Conservation (phyloP, 2,888 invertebrate genomes). For the Drosophila paramelanica region DNA sequence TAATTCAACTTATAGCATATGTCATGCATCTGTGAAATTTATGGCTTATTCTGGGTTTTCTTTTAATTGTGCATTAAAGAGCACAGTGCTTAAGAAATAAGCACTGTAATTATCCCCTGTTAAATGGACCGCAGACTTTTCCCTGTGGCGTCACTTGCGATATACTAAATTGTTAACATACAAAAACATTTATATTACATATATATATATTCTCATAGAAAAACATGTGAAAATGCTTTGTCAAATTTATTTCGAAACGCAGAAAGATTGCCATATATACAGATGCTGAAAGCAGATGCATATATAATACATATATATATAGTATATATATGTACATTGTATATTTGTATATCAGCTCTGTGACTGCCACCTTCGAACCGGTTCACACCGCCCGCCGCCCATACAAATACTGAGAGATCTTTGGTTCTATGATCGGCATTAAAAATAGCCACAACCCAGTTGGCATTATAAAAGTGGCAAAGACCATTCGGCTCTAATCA, state of each 20-base stretch:
- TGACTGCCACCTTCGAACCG: slow-evolving; percentile 39
- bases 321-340: slow-evolving; percentile 8
- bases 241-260: slow-evolving; percentile 61
- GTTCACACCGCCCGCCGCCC: slow-evolving; percentile 42
- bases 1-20: no score
- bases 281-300: slow-evolving; percentile 12
- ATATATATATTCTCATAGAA: slow-evolving; percentile 17
- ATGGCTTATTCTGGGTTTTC: background rate
- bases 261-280: slow-evolving; percentile 42
- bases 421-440: slow-evolving; percentile 29
- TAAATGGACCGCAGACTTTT: slow-evolving; percentile 10
- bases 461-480: background rate
- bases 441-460: slow-evolving; percentile 48
- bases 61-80: background rate
- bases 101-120: background rate
- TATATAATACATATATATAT: slow-evolving; percentile 3
- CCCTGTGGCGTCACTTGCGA: background rate
- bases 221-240: slow-evolving; percentile 38
- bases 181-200: background rate
- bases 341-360: slow-evolving; percentile 20
- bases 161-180: background rate
- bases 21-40: background rate
- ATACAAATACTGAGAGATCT: slow-evolving; percentile 22
- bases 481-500: background rate
- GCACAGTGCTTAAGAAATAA: background rate